These are phyloP conservation scores for Apteryx owenii DNA, from an alignment of 2,113 vertebrate species.

Conservation along the genomic window DNA sequence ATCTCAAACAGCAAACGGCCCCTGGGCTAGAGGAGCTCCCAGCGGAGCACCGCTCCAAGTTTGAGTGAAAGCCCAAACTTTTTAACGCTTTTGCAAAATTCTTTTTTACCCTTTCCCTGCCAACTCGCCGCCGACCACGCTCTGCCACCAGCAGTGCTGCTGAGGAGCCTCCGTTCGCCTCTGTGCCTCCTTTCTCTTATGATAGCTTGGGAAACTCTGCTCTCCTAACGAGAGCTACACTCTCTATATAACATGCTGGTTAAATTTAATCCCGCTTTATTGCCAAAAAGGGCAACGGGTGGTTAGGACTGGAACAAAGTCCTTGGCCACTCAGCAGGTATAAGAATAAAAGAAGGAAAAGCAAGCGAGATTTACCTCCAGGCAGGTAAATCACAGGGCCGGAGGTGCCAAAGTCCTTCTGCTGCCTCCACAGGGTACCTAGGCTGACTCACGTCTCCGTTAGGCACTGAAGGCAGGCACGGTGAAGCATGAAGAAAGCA, in stretches of 20 bases:
- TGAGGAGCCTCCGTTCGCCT: neutral
- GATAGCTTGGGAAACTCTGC: neutral
- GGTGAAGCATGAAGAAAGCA: neutral
- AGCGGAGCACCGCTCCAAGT: neutral
- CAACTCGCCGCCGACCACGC: neutral
- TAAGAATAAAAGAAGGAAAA: neutral
- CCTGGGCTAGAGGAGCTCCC: constrained; percentile 3
- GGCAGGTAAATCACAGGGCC: neutral
- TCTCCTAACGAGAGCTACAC: neutral
- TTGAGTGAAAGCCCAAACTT: neutral
- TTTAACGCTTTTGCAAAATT: neutral
- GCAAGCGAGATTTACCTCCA: neutral
- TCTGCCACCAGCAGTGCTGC: neutral
- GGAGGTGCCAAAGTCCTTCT: neutral
- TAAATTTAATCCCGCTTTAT: neutral
- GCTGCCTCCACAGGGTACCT: neutral
- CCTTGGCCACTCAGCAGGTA: neutral
- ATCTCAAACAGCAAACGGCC: neutral
- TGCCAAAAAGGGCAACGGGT: neutral
- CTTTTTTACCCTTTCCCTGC: neutral
- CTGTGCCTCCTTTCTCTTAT: neutral
- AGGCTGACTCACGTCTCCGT: neutral
- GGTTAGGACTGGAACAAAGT: neutral
- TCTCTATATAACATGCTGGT: neutral
- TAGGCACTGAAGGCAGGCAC: neutral